Evolutionary conservation across 2,888 invertebrate genomes (phyloP), one percentile per base, ranked within the genome.

Genomic region (Drosophila mimica): DNA sequence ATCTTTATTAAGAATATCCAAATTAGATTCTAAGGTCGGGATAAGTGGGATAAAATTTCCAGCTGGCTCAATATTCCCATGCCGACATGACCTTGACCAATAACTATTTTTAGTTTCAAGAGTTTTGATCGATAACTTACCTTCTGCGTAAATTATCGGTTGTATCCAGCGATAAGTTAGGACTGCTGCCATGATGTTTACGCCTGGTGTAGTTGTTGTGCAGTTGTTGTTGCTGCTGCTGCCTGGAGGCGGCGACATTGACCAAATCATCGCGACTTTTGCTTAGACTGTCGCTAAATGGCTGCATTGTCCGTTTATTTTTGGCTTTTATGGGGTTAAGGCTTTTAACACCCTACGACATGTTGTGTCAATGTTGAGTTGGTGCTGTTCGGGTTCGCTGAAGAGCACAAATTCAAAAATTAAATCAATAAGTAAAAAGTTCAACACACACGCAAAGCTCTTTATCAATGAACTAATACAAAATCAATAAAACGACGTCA

Each of bases 251-350:
- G 70, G 85, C 74, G 62, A 85, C 86, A 64, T 89, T 88, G 69
- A 89, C 90, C 82, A 93, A 85, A 89, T 93, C 93, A 81, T 93
- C 93, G 51, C 92, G 92, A 88, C 93, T 93, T 81, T 92, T 93
- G 81, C 91, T 92, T 68, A 92, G 80, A 66, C 88, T 91, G 71
- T 93, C 92, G 76, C 85, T 90, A 74, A 91, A 89, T 64, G 92
- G 93, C 87, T 92, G 93, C 93, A 93, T 93, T 81, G 81, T 91
- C 81, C 73, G 73, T 76, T 59, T 60, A 31, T 60, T 66, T 62
- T 65, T 30, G 46, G 53, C 51, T 53, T 58, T 43, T 11, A 25
- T 43, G 43, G 25, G 59, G n/a, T 61, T 54, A 51, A 28, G 25
- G 38, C 61, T 65, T 56, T 52, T 63, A 54, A 30, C 40, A 54